Base-by-base conservation (phyloP, 2,797 vertebrate species). In the Pseudochirops corinnae region DNA sequence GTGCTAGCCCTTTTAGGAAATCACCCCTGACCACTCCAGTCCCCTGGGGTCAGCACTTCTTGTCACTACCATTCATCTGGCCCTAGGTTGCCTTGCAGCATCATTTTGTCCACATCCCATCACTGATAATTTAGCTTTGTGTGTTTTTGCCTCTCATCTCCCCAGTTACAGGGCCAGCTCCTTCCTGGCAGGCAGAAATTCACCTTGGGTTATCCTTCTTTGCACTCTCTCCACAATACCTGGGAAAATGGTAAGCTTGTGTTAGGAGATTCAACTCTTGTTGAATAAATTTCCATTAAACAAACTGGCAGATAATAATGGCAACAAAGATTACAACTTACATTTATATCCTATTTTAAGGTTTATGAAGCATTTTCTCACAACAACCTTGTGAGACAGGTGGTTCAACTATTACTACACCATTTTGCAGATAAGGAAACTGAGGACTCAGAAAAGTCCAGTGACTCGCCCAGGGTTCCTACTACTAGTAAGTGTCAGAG, bases 281-380 rank as follows among this genome's bases (percentile, higher is more conserved):
- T 55, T 0, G 0, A 29, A 13, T 9, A 24, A 58, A 50, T 0
- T 26, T 13, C 16, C 5, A 5, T 31, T 2, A 39, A 16, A 16
- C 1, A 90, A 18, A 24, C 31, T 58, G 21, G 53, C 26, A 33
- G 5, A 0, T 0, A 1, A 46, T 14, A 87, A 87, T 87, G 74
- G 3, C 74, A 50, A 21, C 67, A 50, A 12, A 5, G 0, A 87
- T 87, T 87, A 26, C 39, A 46, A 87, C 74, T 87, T 87, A 87
- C 1, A 87, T 87, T 87, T 87, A 87, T 11, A 46, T 33, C 39
- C 39, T 46, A 50, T 4, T 46, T 87, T 24, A 24, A 82, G 39
- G 21, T 82, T 46, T 4, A 26, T 10, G 21, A 50, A 50, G 24
- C 74, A 50, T 26, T 50, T 87, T 87, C 39, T 50, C 18, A 87